Percentiles rank a stretch among this genome's conserved stretches.
phyloP scores from a whole-genome alignment of 2,888 invertebrate species.

The Drosophila kuntzei region DNA sequence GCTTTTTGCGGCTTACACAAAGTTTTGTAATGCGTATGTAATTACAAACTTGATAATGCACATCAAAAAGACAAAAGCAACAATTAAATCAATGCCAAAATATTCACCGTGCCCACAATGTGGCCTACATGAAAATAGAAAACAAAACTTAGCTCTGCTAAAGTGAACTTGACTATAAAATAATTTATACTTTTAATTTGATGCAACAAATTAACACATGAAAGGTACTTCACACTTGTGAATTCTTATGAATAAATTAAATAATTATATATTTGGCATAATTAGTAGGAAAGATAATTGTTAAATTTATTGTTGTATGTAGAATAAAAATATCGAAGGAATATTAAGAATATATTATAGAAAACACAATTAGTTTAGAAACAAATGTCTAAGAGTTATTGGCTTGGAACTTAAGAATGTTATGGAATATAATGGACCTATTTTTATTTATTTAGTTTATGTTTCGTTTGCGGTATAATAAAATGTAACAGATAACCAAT shows the following conservation, averaged over 20 bases:
- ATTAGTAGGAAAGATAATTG: constrained; percentile 2
- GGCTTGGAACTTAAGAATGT: background rate
- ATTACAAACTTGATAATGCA: constrained; percentile 37
- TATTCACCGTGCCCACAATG: background rate
- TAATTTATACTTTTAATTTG: constrained; percentile 11
- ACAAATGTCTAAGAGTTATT: background rate
- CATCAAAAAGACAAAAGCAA: constrained; percentile 27
- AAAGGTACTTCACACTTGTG: constrained; percentile 1
- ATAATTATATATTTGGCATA: background rate
- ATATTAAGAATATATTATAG: background rate
- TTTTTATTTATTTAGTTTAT: constrained; percentile 13
- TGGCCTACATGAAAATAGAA: constrained; percentile 9
- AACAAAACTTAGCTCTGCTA: background rate
- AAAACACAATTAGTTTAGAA: background rate
- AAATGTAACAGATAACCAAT: constrained; percentile 3
- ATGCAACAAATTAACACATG: constrained; percentile 13
- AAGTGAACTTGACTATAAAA: constrained; percentile 6
- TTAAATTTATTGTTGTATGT: background rate
- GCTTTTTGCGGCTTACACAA: constrained; percentile 40
- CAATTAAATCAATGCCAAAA: constrained; percentile 41
- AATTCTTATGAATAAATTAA: background rate
- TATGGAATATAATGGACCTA: no score
- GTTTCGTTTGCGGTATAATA: background rate
- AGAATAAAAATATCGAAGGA: background rate
- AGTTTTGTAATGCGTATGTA: constrained; percentile 34